A percentile compares a stretch with the other conserved stretches of the same genome.
phyloP scores from a whole-genome alignment of 2,797 vertebrate genomes.

The Ptychobarbus kaznakovi region DNA sequence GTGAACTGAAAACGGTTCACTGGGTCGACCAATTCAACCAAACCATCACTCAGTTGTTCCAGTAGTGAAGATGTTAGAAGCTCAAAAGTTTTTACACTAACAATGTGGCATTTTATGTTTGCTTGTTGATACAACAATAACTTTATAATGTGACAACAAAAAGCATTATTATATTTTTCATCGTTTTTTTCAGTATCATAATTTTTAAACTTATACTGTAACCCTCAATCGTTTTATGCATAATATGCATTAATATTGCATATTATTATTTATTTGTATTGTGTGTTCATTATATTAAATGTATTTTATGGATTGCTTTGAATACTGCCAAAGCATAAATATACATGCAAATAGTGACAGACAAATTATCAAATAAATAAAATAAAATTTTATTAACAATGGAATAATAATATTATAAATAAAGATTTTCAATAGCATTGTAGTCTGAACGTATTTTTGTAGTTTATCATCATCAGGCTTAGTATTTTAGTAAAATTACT shows the following conservation, averaged over 20 bases:
- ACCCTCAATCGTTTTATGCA: not conserved
- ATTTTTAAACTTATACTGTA: not conserved
- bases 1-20: not conserved
- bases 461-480: not conserved
- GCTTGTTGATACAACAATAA: not conserved
- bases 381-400: not conserved
- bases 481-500: too few relatives aligned
- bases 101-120: not conserved
- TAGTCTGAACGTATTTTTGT: not conserved
- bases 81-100: not conserved
- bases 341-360: not conserved
- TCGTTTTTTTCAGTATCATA: too few relatives aligned
- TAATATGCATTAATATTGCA: not conserved
- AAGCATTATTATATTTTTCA: not conserved
- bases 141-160: not conserved
- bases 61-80: not conserved
- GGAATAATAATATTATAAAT: not conserved
- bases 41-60: not conserved
- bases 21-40: not conserved
- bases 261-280: not conserved
- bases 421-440: not conserved
- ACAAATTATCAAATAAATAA: not conserved
- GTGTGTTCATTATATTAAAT: not conserved
- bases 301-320: not conserved
- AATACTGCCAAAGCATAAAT: not conserved